Evolutionary conservation across 2,113 vertebrate species (phyloP).

Genomic region (Lophochroa leadbeateri): DNA sequence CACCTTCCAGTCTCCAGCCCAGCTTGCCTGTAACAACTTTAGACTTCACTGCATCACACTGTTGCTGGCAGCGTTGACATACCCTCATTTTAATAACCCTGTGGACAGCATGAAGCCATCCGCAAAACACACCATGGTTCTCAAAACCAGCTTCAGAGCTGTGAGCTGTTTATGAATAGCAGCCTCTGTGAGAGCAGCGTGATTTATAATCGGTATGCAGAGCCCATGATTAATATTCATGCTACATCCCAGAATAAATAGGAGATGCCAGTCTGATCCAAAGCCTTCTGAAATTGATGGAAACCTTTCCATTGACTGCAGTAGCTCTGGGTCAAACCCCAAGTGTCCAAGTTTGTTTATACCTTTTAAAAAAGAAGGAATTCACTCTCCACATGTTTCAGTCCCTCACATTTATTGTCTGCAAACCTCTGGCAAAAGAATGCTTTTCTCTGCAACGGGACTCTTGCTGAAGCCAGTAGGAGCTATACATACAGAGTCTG

Average conservation of each 20-base stretch:
- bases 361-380: slow-evolving; percentile 21
- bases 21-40: neutral
- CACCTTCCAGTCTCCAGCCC: neutral
- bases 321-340: slow-evolving; percentile 6
- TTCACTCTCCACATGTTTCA: slow-evolving; percentile 38
- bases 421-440: slow-evolving; percentile 38
- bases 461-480: slow-evolving; percentile 11
- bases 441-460: neutral
- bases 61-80: neutral
- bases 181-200: neutral
- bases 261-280: slow-evolving; percentile 29
- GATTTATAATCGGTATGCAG: neutral
- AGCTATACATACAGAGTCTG: slow-evolving; percentile 23
- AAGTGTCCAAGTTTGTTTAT: neutral
- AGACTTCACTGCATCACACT: neutral
- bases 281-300: slow-evolving; percentile 28
- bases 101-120: neutral
- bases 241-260: slow-evolving; percentile 39
- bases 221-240: slow-evolving; percentile 43
- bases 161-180: slow-evolving; percentile 13
- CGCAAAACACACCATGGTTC: neutral
- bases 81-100: neutral
- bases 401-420: slow-evolving; percentile 63
- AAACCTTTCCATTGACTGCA: slow-evolving; percentile 13
- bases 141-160: slow-evolving; percentile 15